phyloP scores from a whole-genome alignment of 2,888 invertebrate species.

The Diachrysia chrysitis region DNA sequence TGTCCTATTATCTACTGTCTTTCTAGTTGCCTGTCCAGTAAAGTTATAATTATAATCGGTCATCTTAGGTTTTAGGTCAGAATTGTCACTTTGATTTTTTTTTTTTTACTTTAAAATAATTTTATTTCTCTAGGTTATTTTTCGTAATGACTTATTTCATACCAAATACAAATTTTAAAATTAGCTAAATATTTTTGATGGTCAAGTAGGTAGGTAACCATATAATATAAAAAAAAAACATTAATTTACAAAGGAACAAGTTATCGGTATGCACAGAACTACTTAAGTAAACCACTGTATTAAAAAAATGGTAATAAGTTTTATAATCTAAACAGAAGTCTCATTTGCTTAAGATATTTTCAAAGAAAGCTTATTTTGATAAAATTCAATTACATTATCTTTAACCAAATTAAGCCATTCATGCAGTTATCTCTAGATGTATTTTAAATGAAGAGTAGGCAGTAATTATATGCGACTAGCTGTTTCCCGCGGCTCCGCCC shows the following conservation, averaged over 20 bases:
- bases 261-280: background rate
- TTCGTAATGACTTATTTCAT: no score
- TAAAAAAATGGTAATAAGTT: background rate
- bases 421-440: constrained; percentile 24
- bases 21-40: constrained; percentile 11
- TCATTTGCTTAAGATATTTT: background rate
- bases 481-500: no score
- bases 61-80: no score
- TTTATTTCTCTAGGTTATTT: no score
- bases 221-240: background rate
- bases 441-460: constrained; percentile 9
- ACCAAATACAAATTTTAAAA: no score
- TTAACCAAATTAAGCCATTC: constrained; percentile 22
- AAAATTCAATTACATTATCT: constrained; percentile 34
- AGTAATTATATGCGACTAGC: constrained; percentile 17
- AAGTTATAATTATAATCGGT: background rate
- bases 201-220: no score
- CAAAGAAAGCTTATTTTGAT: constrained; percentile 10
- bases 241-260: background rate
- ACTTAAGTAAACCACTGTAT: background rate
- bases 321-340: background rate
- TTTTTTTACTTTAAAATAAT: no score
- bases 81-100: no score
- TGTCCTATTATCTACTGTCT: constrained; percentile 6
- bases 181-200: no score